Evolutionary conservation across 2,797 vertebrate species (phyloP), one percentile per base, ranked within the genome.

Genomic region (Pithecia hirsuta): DNA sequence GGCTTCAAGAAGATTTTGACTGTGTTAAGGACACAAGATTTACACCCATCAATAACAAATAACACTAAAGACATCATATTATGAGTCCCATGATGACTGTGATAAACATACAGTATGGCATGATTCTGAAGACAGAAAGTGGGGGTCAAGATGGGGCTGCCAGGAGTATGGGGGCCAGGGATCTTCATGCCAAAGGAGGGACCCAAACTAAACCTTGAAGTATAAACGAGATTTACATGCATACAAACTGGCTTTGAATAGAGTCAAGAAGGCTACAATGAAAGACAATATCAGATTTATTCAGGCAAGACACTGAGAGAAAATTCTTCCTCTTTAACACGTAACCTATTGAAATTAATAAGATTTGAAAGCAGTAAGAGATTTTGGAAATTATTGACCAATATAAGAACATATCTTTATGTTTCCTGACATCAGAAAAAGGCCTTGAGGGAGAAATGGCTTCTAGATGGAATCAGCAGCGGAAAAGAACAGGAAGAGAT

Each of bases 361-460:
- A 79, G 28, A 39, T 26, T 44, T 82, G 46, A 39, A 93, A 89
- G 79, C 20, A 61, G 17, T 7, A 76, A 33, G n/a, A 88, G 67
- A 70, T 55, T 67, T 80, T 36, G 41, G 9, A 76, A 92, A 80
- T 24, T 11, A 50, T 0, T 88, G 41, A 90, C 17, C 55, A 72
- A 86, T 7, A 17, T 96, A 9, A 28, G 19, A 90, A 94, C 10
- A n/a, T 81, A 48, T 1, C 0, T n/a, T 94, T 96, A 1, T 97
- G 57, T 98, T 22, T 97, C 91, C 93, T 92, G 83, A 52, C 28
- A 92, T 41, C 95, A 99, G 99, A 99, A 99, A 99, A 99, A 99
- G 96, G 98, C 99, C 89, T 98, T 99, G 96, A 97, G 99, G 97
- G 99, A 99, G 97, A 99, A 99, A 98, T 99, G 99, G 99, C 99